Conservation (phyloP, 2,888 invertebrate species). For the Galerucella pusilla region DNA sequence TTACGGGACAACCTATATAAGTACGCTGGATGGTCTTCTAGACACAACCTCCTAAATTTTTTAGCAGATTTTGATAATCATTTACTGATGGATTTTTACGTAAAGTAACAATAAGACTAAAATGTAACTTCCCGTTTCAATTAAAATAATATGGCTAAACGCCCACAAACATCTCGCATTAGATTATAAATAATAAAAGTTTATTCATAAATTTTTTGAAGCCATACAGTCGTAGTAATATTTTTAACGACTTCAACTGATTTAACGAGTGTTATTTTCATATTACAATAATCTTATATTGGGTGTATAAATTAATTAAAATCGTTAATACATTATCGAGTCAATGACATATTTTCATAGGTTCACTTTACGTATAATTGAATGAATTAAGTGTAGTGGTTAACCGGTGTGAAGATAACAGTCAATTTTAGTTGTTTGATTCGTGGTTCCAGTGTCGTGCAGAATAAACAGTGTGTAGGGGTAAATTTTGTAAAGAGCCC, state of each 20-base stretch:
- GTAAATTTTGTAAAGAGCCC: too few species aligned
- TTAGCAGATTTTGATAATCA: too few species aligned
- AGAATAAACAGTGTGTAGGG: too few species aligned
- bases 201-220: not conserved
- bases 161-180: not conserved
- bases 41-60: too few species aligned
- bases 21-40: too few species aligned
- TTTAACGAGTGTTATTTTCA: not conserved
- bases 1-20: too few species aligned
- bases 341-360: not conserved
- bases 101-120: not conserved
- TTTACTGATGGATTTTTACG: too few species aligned
- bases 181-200: not conserved
- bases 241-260: not conserved
- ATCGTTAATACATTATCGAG: not conserved
- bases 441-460: too few species aligned
- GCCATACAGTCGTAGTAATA: not conserved
- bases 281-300: not conserved
- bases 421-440: too few species aligned
- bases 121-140: not conserved
- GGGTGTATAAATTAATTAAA: conserved; percentile 6
- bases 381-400: too few species aligned
- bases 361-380: not conserved
- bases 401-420: too few species aligned
- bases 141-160: conserved; percentile 2